phyloP scores from a whole-genome alignment of 2,888 invertebrate genomes.

The Andrena marginata region DNA sequence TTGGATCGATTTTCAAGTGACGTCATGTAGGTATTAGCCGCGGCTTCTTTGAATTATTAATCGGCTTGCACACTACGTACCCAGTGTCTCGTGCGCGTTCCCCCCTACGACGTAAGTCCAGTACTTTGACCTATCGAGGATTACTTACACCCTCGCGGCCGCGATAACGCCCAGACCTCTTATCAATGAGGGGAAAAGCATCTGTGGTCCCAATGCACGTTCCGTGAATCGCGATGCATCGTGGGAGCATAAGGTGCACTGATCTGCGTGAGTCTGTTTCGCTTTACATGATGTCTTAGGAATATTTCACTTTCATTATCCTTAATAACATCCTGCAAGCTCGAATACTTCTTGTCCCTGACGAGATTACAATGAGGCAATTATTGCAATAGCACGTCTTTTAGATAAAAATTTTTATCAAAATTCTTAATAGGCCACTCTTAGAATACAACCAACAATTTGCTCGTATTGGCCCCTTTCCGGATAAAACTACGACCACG shows the following conservation, averaged over 20 bases:
- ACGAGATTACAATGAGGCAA: background rate
- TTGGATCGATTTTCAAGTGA: slow-evolving; percentile 78
- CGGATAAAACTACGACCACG: slow-evolving; percentile 1
- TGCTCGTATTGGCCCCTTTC: background rate
- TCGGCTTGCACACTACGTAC: slow-evolving; percentile 39
- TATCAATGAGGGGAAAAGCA: background rate
- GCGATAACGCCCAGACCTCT: background rate
- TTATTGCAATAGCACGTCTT: background rate
- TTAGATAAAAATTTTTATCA: background rate
- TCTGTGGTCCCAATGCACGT: background rate
- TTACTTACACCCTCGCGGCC: slow-evolving; percentile 26
- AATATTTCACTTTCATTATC: too few relatives aligned
- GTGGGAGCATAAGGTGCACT: background rate
- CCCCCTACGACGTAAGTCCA: slow-evolving; percentile 63
- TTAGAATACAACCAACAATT: slow-evolving; percentile 4
- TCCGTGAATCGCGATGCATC: background rate
- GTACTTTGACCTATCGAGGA: slow-evolving; percentile 68
- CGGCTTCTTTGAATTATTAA: slow-evolving; percentile 73
- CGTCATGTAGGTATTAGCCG: slow-evolving; percentile 78
- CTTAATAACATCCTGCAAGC: too few relatives aligned
- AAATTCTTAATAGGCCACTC: background rate
- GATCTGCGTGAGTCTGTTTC: background rate
- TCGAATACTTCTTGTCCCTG: background rate
- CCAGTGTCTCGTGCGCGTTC: slow-evolving; percentile 46
- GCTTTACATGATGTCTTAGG: too few relatives aligned